Evolutionary conservation across 2,888 invertebrate genomes (phyloP).

Genomic region (Metallyticus violacea): DNA sequence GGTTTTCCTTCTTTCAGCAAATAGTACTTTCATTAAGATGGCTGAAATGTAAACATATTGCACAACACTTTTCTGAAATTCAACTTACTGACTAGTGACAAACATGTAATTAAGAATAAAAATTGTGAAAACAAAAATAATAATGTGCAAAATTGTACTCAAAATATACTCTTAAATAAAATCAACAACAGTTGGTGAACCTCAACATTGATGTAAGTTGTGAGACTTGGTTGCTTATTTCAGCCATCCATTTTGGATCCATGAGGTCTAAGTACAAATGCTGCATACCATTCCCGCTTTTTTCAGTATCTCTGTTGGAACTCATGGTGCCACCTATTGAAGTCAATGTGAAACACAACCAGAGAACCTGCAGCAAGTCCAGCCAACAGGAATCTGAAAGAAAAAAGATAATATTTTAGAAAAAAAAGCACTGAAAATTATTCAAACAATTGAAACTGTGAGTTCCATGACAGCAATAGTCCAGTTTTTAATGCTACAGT

Average conservation of each 20-base stretch:
- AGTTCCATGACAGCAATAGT: no score
- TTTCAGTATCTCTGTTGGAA: constrained; percentile 88
- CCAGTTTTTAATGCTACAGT: no score
- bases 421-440: no score
- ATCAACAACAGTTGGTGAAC: neutral
- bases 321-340: constrained; percentile 97
- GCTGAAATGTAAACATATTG: neutral
- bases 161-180: neutral
- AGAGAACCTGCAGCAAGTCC: constrained; percentile 97
- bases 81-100: neutral
- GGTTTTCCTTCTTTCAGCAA: neutral
- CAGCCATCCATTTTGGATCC: neutral
- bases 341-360: constrained; percentile 99
- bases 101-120: neutral
- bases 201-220: neutral
- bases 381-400: constrained; percentile 84
- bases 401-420: no score
- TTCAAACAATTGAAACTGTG: no score
- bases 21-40: neutral
- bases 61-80: neutral
- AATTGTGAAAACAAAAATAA: neutral
- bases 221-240: no score
- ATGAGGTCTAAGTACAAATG: neutral
- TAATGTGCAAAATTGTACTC: neutral
- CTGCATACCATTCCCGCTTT: neutral